Evolutionary conservation across 2,797 vertebrate species (phyloP).

Genomic region (Scomberomorus guttatus): DNA sequence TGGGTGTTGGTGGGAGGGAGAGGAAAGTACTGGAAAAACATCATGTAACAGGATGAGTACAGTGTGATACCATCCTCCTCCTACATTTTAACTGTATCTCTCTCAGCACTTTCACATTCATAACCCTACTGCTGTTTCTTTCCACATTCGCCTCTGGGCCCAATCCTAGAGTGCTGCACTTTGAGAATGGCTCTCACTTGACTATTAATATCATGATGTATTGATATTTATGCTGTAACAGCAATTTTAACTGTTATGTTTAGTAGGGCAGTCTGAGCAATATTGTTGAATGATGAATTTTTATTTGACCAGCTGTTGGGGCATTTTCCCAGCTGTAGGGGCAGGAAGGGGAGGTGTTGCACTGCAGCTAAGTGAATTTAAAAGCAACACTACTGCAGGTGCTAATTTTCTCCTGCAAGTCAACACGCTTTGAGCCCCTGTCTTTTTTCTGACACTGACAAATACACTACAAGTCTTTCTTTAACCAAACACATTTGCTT

Average conservation of each 20-base stretch:
- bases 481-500: conserved; percentile 40
- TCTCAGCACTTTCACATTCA: conserved; percentile 53
- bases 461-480: conserved; percentile 31
- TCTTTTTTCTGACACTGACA: conserved; percentile 15
- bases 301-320: conserved; percentile 55
- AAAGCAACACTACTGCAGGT: conserved; percentile 28
- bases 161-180: conserved; percentile 52
- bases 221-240: conserved; percentile 52
- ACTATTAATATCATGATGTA: conserved; percentile 61
- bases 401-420: conserved; percentile 32
- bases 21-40: conserved; percentile 72
- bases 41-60: conserved; percentile 68
- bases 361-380: conserved; percentile 42
- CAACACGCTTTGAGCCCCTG: background rate
- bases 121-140: conserved; percentile 47
- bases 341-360: conserved; percentile 19
- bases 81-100: conserved; percentile 57
- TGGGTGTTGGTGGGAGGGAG: conserved; percentile 55
- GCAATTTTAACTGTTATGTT: conserved; percentile 58
- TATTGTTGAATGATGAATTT: conserved; percentile 54
- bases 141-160: conserved; percentile 40
- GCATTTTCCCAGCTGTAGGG: conserved; percentile 35
- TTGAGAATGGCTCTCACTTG: conserved; percentile 43
- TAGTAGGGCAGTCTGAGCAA: conserved; percentile 36
- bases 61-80: conserved; percentile 66